These are phyloP conservation scores for Xiphydria camelus DNA, from an alignment of 2,888 invertebrate genomes.

Conservation along the genomic window DNA sequence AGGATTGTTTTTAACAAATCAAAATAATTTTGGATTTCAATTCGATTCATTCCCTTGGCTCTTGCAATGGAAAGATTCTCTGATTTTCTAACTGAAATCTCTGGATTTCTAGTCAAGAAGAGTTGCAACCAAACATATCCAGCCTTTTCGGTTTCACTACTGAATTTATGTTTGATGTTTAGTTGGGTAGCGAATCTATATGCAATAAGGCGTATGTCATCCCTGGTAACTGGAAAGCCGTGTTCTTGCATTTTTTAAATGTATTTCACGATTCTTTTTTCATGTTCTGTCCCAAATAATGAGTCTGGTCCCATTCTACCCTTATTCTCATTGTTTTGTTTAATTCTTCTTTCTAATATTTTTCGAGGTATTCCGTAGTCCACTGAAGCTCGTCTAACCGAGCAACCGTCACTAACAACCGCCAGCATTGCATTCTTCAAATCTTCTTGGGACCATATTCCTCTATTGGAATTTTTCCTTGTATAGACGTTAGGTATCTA, in stretches of 20 bases:
- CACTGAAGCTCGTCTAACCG: too few relatives aligned
- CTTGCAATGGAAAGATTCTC: constrained; percentile 38
- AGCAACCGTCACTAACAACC: too few relatives aligned
- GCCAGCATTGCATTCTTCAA: too few relatives aligned
- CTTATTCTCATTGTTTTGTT: background rate
- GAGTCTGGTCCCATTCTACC: background rate
- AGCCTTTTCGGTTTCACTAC: constrained; percentile 10
- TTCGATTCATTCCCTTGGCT: background rate
- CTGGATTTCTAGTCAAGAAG: constrained; percentile 17
- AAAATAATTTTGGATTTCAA: constrained; percentile 27
- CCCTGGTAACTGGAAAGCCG: constrained; percentile 11
- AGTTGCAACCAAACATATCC: constrained; percentile 20
- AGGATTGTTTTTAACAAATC: constrained; percentile 29
- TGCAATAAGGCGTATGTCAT: constrained; percentile 14
- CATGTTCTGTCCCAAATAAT: background rate
- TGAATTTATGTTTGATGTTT: constrained; percentile 15
- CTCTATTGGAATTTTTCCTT: too few relatives aligned
- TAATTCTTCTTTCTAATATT: too few relatives aligned
- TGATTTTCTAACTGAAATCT: too few relatives aligned
- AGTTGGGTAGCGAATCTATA: constrained; percentile 19
- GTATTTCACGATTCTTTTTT: background rate
- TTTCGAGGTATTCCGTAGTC: too few relatives aligned
- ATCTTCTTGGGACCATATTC: too few relatives aligned
- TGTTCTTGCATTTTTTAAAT: too few relatives aligned
- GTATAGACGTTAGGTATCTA: too few relatives aligned